Conservation (phyloP, 2,888 invertebrate species). For the Aphelenchoides bicaudatus region DNA sequence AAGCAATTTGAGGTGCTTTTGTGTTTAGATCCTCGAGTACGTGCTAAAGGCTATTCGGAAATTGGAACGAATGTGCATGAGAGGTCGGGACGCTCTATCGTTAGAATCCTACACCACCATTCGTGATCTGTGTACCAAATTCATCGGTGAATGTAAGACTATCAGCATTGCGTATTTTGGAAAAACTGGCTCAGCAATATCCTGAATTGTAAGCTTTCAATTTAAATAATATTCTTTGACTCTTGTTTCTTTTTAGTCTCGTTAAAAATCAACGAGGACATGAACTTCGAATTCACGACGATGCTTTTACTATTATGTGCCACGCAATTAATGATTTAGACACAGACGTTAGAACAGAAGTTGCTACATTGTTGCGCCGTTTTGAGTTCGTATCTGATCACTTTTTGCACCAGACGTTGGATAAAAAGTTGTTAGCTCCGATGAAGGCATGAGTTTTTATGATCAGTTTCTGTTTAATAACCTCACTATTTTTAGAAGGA, state of each 20-base stretch:
- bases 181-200: constrained; percentile 23
- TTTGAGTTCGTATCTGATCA: constrained; percentile 81
- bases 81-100: constrained; percentile 19
- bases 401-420: constrained; percentile 89
- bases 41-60: constrained; percentile 36
- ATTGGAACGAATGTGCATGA: constrained; percentile 17
- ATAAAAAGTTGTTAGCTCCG: constrained; percentile 94
- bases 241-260: constrained; percentile 21
- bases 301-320: constrained; percentile 91
- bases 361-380: constrained; percentile 67
- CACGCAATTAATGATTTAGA: constrained; percentile 86
- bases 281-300: constrained; percentile 78
- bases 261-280: constrained; percentile 23
- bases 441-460: constrained; percentile 70
- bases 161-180: constrained; percentile 32
- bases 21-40: constrained; percentile 40
- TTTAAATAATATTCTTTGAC: constrained; percentile 4
- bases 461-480: neutral
- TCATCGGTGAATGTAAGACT: constrained; percentile 34
- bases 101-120: constrained; percentile 22
- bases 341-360: constrained; percentile 51
- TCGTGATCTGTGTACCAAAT: constrained; percentile 32
- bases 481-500: constrained; percentile 4
- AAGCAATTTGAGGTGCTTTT: no score
- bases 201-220: constrained; percentile 25